Base-by-base conservation (phyloP, 2,113 vertebrate genomes). In the Sakesphorus luctuosus region DNA sequence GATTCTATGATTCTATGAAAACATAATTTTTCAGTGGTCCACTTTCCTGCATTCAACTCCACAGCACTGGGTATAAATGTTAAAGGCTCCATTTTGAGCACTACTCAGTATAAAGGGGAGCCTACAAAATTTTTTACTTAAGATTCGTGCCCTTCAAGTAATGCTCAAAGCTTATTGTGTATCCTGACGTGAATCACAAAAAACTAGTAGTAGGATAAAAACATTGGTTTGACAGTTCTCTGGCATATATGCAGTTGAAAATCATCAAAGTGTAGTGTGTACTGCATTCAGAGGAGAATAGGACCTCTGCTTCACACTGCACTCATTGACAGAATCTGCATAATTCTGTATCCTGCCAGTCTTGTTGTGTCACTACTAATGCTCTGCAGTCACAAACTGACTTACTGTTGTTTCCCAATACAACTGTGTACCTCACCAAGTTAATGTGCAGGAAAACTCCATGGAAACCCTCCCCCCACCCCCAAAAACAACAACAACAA, bases 221-320 rank as follows among this genome's bases (percentile, higher is more conserved):
- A 24, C 6, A 6, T 13, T 43, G 5, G 2, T 75, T 82, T 76
- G 24, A 80, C 11, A 71, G 36, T 46, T 46, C 36, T 63, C 19
- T 62, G 35, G 29, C 9, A 58, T 6, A 50, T 1, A 0, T 29
- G 8, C 10, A n/a, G 58, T 66, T 62, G n/a, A 84, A 53, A 84
- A 80, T 33, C 3, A 0, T 8, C 0, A 0, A 83, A 73, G 14
- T 16, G 10, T 16, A 69, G 12, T 0, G 0, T 35, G 7, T 12
- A 12, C 38, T 59, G 59, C 72, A 94, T 92, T 77, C 26, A 63
- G 29, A 71, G 3, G 20, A 67, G 6, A 74, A 69, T 74, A 84
- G 9, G 4, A 68, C 6, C 63, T 84, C 40, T 67, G 9, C 9
- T 66, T 86, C 38, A 36, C 10, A 10, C 9, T 50, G 24, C 29